These are phyloP conservation scores for Agrochola macilenta DNA, from an alignment of 2,888 invertebrate genomes.

Conservation along the genomic window DNA sequence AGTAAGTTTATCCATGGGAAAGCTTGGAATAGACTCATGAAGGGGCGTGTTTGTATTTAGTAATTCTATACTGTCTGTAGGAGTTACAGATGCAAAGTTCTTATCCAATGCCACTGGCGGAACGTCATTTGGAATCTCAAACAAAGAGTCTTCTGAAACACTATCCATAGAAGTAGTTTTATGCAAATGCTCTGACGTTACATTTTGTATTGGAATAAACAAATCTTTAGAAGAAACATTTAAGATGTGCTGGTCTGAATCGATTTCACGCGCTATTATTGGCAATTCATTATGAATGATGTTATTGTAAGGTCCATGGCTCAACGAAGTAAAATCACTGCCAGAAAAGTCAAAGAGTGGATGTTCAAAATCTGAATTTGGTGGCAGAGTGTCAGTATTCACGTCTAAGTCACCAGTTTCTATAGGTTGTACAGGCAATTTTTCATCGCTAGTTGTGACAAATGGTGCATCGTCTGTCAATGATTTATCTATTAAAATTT, in stretches of 20 bases:
- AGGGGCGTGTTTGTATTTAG: no score
- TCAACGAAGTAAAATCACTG: background rate
- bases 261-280: constrained; percentile 16
- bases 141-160: background rate
- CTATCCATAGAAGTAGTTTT: background rate
- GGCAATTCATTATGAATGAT: constrained; percentile 30
- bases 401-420: background rate
- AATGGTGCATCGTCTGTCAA: constrained; percentile 8
- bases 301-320: constrained; percentile 18
- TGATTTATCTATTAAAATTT: constrained; percentile 4
- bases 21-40: background rate
- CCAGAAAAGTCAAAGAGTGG: constrained; percentile 28
- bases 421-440: background rate
- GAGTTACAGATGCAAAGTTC: background rate
- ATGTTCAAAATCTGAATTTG: constrained; percentile 22
- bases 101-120: background rate
- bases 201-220: constrained; percentile 1
- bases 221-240: constrained; percentile 6
- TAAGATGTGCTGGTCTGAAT: background rate
- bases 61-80: background rate
- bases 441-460: background rate
- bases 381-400: constrained; percentile 6
- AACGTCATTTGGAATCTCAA: background rate
- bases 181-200: constrained; percentile 8
- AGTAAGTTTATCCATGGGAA: background rate